Evolutionary conservation across 1,140 invertebrate genomes (phyloP).

Genomic region (Potamilus streckersoni): DNA sequence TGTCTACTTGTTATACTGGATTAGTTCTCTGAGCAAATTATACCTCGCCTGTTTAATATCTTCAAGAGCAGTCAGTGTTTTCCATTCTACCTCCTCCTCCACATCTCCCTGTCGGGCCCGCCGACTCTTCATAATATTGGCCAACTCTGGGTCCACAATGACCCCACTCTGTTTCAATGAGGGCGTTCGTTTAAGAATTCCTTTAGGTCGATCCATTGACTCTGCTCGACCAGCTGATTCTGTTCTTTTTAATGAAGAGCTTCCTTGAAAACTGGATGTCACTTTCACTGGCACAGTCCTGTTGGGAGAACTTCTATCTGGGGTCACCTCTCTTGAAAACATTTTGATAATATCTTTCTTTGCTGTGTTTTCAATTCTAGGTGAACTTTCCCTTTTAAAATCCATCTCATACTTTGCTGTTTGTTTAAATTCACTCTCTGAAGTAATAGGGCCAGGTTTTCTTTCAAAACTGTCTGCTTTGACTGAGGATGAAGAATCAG

Average conservation of each 20-base stretch:
- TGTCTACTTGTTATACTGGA: too few species aligned
- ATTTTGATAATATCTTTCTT: constrained; percentile 27
- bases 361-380: constrained; percentile 4
- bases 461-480: too few species aligned
- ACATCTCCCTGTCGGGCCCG: constrained; percentile 29
- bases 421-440: too few species aligned
- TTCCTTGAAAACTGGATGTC: constrained; percentile 8
- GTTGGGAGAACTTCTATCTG: constrained; percentile 18
- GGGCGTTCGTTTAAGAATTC: constrained; percentile 40
- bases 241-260: constrained; percentile 20
- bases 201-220: constrained; percentile 35
- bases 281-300: constrained; percentile 28
- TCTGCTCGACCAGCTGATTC: constrained; percentile 30
- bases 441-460: too few species aligned
- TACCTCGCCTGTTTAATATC: constrained; percentile 38
- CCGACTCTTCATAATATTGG: constrained; percentile 33
- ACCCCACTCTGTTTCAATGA: constrained; percentile 43
- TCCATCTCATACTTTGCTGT: too few species aligned
- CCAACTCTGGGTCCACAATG: constrained; percentile 41
- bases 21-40: too few species aligned
- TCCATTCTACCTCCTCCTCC: constrained; percentile 26
- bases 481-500: too few species aligned
- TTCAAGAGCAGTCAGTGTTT: constrained; percentile 25
- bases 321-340: constrained; percentile 27
- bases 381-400: background rate